phyloP scores from a whole-genome alignment of 1,140 invertebrate species.

The Leptoteleia sp. region DNA sequence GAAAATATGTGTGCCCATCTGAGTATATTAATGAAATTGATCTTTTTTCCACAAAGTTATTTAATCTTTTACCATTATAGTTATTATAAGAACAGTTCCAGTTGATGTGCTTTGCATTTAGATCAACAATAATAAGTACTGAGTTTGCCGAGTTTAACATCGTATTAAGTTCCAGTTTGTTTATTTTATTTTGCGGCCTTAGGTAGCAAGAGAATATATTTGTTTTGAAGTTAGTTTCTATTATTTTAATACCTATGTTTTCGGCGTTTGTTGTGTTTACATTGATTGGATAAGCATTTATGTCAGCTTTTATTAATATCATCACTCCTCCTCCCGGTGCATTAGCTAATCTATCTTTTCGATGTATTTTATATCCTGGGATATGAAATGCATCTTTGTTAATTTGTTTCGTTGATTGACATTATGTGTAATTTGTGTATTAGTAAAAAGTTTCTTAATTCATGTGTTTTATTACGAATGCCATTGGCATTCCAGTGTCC shows the following conservation, averaged over 20 bases:
- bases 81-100: slow-evolving; percentile 29
- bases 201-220: slow-evolving; percentile 7
- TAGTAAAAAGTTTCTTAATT: slow-evolving; percentile 9
- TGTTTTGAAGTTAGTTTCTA: not conserved
- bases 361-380: not conserved
- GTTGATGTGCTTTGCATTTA: slow-evolving; percentile 19
- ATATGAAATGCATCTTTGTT: not conserved
- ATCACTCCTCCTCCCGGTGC: slow-evolving; percentile 6
- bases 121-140: slow-evolving; percentile 15
- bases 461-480: slow-evolving; percentile 7
- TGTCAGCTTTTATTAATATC: slow-evolving; percentile 3
- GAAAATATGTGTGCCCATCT: not conserved
- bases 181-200: slow-evolving; percentile 15
- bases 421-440: slow-evolving; percentile 22
- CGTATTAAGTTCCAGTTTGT: slow-evolving; percentile 7
- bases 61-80: slow-evolving; percentile 16
- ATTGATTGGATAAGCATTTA: not conserved
- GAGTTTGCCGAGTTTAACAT: slow-evolving; percentile 4
- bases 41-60: not conserved
- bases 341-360: slow-evolving; percentile 2
- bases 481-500: slow-evolving; percentile 29
- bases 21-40: not conserved
- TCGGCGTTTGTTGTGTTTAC: slow-evolving; percentile 4
- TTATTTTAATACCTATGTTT: slow-evolving; percentile 2
- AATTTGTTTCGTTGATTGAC: slow-evolving; percentile 17